Base-by-base conservation (phyloP, 2,113 vertebrate genomes). In the Ciconia boyciana region DNA sequence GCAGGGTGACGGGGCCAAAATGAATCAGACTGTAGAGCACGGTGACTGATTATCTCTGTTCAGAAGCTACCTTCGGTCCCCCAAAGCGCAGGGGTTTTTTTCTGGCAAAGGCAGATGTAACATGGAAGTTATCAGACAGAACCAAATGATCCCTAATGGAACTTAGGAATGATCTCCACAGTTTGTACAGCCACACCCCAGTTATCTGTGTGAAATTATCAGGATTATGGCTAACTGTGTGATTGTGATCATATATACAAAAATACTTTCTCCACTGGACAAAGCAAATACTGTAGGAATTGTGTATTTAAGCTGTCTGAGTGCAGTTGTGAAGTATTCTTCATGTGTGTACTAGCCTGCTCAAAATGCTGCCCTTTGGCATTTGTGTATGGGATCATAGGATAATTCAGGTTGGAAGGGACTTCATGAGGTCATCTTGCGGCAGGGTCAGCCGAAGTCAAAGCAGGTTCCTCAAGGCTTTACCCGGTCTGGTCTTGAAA, bases 311-410 rank as follows among this genome's bases (percentile, higher is more conserved):
- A 70, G 12, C 34, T 83, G 8, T 43, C 16, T 64, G 44, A 70
- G 28, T 62, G 32, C 31, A 82, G 41, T 48, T 89, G n/a, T 65
- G 34, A 72, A 22, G 7, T 87, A 29, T 39, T 87, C 25, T 70
- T 87, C 0, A 0, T 1, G 0, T 52, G 13, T 39, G 13, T 49
- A 29, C 11, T 52, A 61, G 14, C 25, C 14, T 86, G 26, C 34
- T 72, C 32, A 84, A 77, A 89, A 58, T 91, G 32, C 43, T 82
- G 11, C 60, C 8, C 22, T 78, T 84, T 1, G 1, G 11, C 7
- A 3, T 74, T 71, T 78, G 5, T 82, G 2, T 65, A 8, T 24
- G 36, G 26, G 61, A 16, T 90, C 15, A 12, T 25, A 43, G 43
- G 43, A 7, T 92, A 79, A 39, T 54, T 89, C n/a, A 48, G 14